Evolutionary conservation across 2,888 invertebrate species (phyloP), one percentile per base, ranked within the genome.

Genomic region (Brenthis daphne): DNA sequence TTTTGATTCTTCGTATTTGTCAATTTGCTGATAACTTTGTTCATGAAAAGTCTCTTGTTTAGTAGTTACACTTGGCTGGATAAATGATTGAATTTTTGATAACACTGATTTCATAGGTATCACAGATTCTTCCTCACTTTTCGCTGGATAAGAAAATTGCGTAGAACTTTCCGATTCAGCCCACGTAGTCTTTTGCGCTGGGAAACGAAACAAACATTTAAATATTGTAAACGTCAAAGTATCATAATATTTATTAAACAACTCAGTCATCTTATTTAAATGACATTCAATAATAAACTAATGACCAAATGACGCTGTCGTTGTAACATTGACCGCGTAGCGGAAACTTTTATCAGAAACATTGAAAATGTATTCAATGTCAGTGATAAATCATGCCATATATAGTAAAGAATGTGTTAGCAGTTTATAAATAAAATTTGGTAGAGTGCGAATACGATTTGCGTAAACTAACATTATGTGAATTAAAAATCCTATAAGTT

Each of bases 111-210:
- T 89, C 37, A 11, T 43, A 68, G 85, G 74, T 80, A 87, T 76
- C 75, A 86, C 81, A 65, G 82, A 79, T 72, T 87, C 87, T 70
- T 84, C 84, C 68, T 85, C 88, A 84, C 83, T 87, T 64, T 84
- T 85, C 55, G 82, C 81, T 72, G 87, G 83, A 78, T 90, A 91
- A 56, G 87, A 85, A 80, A 89, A 89, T 75, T 89, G 87, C 51
- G 85, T 78, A 68, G 82, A 78, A 68, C 80, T 82, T 69, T 92
- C 92, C 51, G 85, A 77, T 79, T 91, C 91, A 74, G 85, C 86
- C 91, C 90, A 92, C 73, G 89, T 78, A 65, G 90, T 77, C 81
- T 90, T 91, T 84, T 91, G 92, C 83, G 89, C 92, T 92, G 92
- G 72, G 91, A 92, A 73, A 76, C 85, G 83, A 77, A 83, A 86